Base-by-base conservation (phyloP, 2,797 vertebrate genomes). In the Rousettus madagascariensis region DNA sequence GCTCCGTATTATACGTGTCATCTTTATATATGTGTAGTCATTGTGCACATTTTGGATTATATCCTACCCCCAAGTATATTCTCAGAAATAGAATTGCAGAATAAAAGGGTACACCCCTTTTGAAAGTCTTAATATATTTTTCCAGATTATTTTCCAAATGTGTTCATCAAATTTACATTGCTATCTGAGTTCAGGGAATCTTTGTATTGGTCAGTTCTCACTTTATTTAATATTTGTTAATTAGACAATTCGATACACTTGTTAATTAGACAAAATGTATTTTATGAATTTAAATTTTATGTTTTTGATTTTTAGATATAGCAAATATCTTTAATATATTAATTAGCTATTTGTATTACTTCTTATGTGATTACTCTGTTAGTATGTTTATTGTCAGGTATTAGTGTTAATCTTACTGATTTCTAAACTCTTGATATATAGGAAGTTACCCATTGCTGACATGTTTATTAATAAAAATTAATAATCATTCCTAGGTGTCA, bases 71-170 rank as follows among this genome's bases (percentile, higher is more conserved):
- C 68, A 69, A 9, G 8, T 36, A 57, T 49, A 94, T 0, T 59
- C 30, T 84, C 41, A 89, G 68, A 59, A 82, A 82, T 10, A 86
- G 28, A 91, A 91, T 49, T 95, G 57, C 1, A 89, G 33, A 93
- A 8, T 38, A 8, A 66, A 77, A 11, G 15, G 11, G 6, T 61
- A 10, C 85, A 36, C 0, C 0, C 3, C 57, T 86, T 88, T 53
- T 92, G 28, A 72, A 41, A 10, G 9, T 91, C 13, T 57, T 65
- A 61, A 53, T 41, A 65, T 68, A 72, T 80, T 66, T 89, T 46
- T 41, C 2, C 16, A 80, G 92, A 77, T 63, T 36, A 41, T 94
- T 90, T 95, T 77, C n/a, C 9, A 74, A 65, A 55, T 77, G 11
- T 75, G 43, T 22, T 79, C 19, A 84, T 72, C 46, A 86, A 88